Conservation (phyloP, 2,113 vertebrate genomes). For the Clarias macrocephalus region DNA sequence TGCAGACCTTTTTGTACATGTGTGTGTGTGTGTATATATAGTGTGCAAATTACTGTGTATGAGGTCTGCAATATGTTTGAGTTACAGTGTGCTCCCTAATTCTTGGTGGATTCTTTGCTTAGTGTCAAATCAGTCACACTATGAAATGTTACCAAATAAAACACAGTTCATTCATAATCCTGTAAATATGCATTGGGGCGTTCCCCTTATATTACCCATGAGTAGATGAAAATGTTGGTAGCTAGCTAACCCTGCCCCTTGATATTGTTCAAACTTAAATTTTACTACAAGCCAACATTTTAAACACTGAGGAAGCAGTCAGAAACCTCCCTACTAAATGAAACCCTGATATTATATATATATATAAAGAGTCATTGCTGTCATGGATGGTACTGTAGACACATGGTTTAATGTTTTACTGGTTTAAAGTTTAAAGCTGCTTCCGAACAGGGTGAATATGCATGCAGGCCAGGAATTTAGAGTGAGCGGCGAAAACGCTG, state of each 20-base stretch:
- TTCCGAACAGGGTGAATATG: background rate
- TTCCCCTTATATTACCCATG: background rate
- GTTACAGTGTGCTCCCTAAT: too few relatives aligned
- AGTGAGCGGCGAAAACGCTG: background rate
- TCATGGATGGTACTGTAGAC: background rate
- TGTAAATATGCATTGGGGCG: background rate
- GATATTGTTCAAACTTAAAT: background rate
- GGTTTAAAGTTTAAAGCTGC: background rate
- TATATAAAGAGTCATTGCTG: background rate
- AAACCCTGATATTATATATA: background rate
- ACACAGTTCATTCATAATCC: too few relatives aligned
- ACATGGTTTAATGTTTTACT: too few relatives aligned
- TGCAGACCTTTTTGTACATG: too few relatives aligned
- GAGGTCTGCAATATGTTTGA: too few relatives aligned
- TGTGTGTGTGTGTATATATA: too few relatives aligned
- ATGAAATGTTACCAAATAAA: too few relatives aligned
- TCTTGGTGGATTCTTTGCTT: too few relatives aligned
- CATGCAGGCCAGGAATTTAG: background rate
- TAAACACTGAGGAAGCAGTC: background rate
- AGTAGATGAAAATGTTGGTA: background rate
- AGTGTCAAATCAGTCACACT: too few relatives aligned
- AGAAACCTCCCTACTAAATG: background rate
- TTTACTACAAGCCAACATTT: background rate
- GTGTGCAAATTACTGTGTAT: too few relatives aligned
- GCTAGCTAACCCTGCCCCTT: background rate